These are phyloP conservation scores for Calcarius lapponicus DNA, from an alignment of 2,797 vertebrate species.

Conservation along the genomic window DNA sequence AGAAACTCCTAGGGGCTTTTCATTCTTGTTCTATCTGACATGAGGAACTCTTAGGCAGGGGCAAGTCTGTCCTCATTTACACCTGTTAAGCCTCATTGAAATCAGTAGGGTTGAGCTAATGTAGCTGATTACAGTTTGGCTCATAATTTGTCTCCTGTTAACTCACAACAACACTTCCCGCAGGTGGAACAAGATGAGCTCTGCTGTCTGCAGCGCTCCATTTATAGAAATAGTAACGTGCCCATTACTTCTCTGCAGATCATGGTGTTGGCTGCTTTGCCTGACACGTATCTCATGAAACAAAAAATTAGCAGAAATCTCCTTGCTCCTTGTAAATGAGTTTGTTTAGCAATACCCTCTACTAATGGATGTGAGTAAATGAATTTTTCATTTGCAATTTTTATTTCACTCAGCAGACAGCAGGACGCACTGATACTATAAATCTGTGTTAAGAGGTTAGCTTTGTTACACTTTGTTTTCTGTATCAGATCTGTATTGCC, in stretches of 20 bases:
- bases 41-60: background rate
- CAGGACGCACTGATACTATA: background rate
- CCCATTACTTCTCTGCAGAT: background rate
- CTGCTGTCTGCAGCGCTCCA: background rate
- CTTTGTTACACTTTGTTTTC: background rate
- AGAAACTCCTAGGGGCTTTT: background rate
- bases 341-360: slow-evolving; percentile 26
- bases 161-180: background rate
- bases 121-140: background rate
- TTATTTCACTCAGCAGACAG: background rate
- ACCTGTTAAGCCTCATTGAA: background rate
- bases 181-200: slow-evolving; percentile 8
- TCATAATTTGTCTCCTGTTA: slow-evolving; percentile 24
- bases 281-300: background rate
- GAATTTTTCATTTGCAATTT: slow-evolving; percentile 1
- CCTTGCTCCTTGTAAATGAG: slow-evolving; percentile 14
- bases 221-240: background rate
- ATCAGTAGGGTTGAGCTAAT: slow-evolving; percentile 1
- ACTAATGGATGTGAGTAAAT: background rate
- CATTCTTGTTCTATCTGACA: background rate
- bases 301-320: slow-evolving; percentile 21
- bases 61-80: background rate
- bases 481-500: background rate
- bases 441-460: background rate
- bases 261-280: background rate